Evolutionary conservation across 2,113 vertebrate genomes (phyloP), one percentile per base, ranked within the genome.

Genomic region (Myotis yumanensis): DNA sequence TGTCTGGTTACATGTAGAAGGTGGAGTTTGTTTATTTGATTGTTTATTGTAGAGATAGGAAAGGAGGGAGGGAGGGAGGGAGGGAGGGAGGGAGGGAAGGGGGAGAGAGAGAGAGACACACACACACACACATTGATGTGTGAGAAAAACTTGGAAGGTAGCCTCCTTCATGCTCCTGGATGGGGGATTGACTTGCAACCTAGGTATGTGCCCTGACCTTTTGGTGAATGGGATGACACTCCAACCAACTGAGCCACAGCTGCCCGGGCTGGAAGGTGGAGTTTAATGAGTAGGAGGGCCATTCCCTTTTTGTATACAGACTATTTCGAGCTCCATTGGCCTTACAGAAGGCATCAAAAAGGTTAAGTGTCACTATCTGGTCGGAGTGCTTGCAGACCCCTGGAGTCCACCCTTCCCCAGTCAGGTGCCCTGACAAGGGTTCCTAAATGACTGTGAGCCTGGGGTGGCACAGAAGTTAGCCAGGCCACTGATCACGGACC

Each of bases 301-400:
- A 11, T 59, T 25, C 28, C 11, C 3, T 23, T 40, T 64, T 59
- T 3, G 4, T 28, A 23, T 11, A 22, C n/a, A 71, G 15, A n/a
- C 22, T 22, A 11, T 59, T 88, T 59, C 22, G 51, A 77, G 25
- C 14, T 12, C 51, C 23, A 64, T 4, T 8, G 11, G 23, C 35
- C 16, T 71, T 35, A 51, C 5, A 52, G 72, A 28, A 37, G 32
- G 5, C 22, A 66, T 37, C 2, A 15, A 48, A 89, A n/a, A 37
- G 22, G 25, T 35, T 68, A 72, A 17, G 30, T 15, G 6, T 62
- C 35, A 51, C n/a, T 16, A n/a, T 4, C 5, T 22, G 72, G 15
- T n/a, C 1, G 3, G 28, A 82, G 12, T 18, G 12, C 37, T 4
- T 43, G 14, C 23, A 22, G 2, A 64, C 2, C 5, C 17, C 14